Evolutionary conservation across 2,113 vertebrate species (phyloP).

Genomic region (Podilymbus podiceps): DNA sequence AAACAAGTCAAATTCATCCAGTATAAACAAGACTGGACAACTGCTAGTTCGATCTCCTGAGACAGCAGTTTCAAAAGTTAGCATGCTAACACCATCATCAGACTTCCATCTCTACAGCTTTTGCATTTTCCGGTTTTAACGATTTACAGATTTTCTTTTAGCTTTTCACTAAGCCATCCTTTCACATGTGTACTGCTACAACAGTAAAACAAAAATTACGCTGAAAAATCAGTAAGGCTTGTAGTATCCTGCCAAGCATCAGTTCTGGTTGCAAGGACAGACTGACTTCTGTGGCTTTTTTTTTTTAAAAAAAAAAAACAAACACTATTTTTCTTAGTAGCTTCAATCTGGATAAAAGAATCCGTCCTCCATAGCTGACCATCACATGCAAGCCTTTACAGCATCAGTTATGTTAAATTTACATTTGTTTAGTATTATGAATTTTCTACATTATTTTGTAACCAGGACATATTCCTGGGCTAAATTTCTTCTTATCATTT

Average conservation of each 20-base stretch:
- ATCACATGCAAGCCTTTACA: neutral
- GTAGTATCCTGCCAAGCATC: neutral
- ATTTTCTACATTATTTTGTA: neutral
- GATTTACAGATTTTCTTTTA: neutral
- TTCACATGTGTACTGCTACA: neutral
- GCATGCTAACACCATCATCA: neutral
- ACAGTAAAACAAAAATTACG: neutral
- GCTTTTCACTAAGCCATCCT: neutral
- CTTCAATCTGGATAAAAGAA: neutral
- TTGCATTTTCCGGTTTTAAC: neutral
- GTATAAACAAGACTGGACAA: conserved; percentile 87
- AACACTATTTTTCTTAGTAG: neutral
- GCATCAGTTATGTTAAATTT: neutral
- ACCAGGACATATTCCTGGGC: neutral
- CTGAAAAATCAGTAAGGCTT: neutral
- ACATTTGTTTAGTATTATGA: accelerated
- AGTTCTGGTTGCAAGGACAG: neutral
- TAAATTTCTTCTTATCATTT: neutral
- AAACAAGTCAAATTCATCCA: conserved; percentile 98
- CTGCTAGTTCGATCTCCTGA: conserved; percentile 87
- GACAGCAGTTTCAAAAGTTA: neutral
- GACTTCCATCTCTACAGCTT: neutral
- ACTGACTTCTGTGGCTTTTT: neutral
- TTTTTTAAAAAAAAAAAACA: neutral
- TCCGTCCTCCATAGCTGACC: neutral